phyloP scores from a whole-genome alignment of 2,113 vertebrate genomes.

The Platysteira castanea region DNA sequence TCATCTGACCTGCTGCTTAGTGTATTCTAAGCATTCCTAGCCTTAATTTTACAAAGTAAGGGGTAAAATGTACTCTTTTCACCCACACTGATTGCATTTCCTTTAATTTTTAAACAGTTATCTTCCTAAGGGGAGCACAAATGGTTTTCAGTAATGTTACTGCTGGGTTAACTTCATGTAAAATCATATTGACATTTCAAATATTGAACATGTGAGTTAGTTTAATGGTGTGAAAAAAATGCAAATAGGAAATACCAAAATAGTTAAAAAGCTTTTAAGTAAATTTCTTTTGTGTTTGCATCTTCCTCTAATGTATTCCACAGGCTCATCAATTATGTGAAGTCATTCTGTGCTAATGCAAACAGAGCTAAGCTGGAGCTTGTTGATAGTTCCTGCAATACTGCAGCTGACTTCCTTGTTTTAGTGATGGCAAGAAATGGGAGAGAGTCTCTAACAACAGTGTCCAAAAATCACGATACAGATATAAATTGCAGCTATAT shows the following conservation, averaged over 20 bases:
- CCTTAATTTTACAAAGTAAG: background rate
- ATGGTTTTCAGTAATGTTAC: background rate
- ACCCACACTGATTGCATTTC: background rate
- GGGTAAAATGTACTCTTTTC: background rate
- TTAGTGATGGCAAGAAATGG: background rate
- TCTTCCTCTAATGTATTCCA: background rate
- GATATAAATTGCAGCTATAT: background rate
- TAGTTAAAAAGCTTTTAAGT: background rate
- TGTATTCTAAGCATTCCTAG: background rate
- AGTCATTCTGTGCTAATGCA: background rate
- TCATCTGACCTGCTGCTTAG: background rate
- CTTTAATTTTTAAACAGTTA: background rate
- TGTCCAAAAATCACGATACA: background rate
- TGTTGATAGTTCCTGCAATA: background rate
- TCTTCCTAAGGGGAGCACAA: background rate
- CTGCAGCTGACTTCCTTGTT: background rate
- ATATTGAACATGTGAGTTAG: background rate
- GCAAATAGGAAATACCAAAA: background rate
- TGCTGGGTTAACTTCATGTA: background rate
- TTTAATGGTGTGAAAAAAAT: background rate
- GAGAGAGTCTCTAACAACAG: accelerated
- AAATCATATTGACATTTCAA: background rate
- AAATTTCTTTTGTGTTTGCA: background rate
- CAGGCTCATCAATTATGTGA: background rate
- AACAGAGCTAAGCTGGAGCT: background rate